Conservation (phyloP, 2,113 vertebrate species). For the Phaetusa simplex region DNA sequence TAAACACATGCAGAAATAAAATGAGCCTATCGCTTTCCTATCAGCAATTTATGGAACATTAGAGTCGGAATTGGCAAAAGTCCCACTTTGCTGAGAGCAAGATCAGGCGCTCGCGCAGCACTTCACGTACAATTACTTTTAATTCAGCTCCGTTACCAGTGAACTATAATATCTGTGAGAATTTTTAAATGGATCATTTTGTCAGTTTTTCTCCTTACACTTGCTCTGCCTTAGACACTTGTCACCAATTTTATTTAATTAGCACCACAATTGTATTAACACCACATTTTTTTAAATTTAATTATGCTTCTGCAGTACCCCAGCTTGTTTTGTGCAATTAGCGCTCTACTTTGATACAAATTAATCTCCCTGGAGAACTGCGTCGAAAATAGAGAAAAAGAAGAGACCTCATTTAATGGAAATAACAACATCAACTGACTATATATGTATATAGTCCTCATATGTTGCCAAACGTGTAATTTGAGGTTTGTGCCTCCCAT, state of each 20-base stretch:
- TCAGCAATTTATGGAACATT: conserved; percentile 51
- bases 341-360: conserved; percentile 63
- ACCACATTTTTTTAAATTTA: conserved; percentile 64
- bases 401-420: conserved; percentile 62
- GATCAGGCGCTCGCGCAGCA: background rate
- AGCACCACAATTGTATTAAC: conserved; percentile 70
- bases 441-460: conserved; percentile 12
- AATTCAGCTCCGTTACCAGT: conserved; percentile 32
- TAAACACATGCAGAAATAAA: background rate
- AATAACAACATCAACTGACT: conserved; percentile 45
- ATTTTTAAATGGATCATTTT: conserved; percentile 60
- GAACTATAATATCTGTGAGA: conserved; percentile 41
- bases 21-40: background rate
- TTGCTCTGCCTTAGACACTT: conserved; percentile 66
- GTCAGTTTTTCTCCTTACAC: conserved; percentile 61
- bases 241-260: conserved; percentile 74
- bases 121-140: conserved; percentile 49
- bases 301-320: conserved; percentile 63
- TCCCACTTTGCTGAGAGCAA: conserved; percentile 37
- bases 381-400: conserved; percentile 39
- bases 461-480: conserved; percentile 39
- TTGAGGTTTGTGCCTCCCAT: background rate
- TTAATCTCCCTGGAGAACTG: conserved; percentile 69
- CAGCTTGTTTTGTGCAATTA: conserved; percentile 74
- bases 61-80: conserved; percentile 41